Conservation (phyloP, 2,888 invertebrate genomes). For the Scaptodrosophila latifasciaeformis region DNA sequence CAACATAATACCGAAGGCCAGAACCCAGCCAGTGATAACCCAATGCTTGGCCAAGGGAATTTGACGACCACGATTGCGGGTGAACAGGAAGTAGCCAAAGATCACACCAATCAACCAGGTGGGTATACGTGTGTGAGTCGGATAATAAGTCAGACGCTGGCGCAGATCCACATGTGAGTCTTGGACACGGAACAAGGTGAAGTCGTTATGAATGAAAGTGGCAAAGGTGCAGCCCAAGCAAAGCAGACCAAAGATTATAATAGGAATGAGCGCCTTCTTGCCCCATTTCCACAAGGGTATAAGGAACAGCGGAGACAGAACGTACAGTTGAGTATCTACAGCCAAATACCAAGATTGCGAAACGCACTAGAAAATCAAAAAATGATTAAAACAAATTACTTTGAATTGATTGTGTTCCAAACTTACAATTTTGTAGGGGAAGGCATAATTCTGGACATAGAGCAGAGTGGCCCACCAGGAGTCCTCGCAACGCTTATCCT, state of each 20-base stretch:
- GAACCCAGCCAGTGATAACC: conserved; percentile 70
- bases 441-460: conserved; percentile 76
- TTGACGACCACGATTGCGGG: conserved; percentile 65
- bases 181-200: conserved; percentile 71
- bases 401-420: background rate
- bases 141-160: conserved; percentile 71
- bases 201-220: conserved; percentile 68
- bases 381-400: background rate
- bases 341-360: conserved; percentile 79
- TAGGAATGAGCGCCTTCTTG: conserved; percentile 69
- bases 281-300: conserved; percentile 76
- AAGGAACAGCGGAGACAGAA: conserved; percentile 77
- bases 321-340: conserved; percentile 78
- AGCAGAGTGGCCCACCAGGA: conserved; percentile 77
- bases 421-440: conserved; percentile 69
- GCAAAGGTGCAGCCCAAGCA: conserved; percentile 72
- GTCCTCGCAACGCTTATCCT: conserved; percentile 70
- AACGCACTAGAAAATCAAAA: conserved; percentile 73
- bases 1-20: conserved; percentile 66
- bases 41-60: conserved; percentile 63
- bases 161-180: conserved; percentile 69
- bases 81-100: conserved; percentile 72
- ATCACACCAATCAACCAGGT: conserved; percentile 74
- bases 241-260: conserved; percentile 58
- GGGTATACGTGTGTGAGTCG: conserved; percentile 73